Evolutionary conservation across 2,888 invertebrate genomes (phyloP).

Genomic region (Pteria penguin): DNA sequence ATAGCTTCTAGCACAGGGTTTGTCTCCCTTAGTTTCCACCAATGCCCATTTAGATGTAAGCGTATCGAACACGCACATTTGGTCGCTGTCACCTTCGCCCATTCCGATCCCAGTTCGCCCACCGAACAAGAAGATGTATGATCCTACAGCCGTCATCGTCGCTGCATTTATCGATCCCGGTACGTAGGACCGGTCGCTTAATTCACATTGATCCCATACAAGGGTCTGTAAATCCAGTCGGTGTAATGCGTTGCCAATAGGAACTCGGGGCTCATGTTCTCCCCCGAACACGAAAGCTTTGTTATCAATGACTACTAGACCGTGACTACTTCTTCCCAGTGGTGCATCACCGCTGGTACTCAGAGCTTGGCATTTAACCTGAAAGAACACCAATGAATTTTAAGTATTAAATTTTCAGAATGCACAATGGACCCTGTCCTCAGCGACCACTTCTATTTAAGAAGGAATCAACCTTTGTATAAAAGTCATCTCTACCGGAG

Average conservation of each 20-base stretch:
- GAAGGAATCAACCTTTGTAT: no score
- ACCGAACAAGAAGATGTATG: slow-evolving; percentile 51
- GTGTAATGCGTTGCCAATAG: slow-evolving; percentile 48
- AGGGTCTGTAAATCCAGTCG: slow-evolving; percentile 30
- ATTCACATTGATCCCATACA: slow-evolving; percentile 29
- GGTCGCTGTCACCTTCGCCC: slow-evolving; percentile 41
- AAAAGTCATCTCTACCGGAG: no score
- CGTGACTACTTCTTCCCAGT: slow-evolving; percentile 48
- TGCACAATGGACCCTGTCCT: no score
- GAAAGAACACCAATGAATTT: slow-evolving; percentile 7
- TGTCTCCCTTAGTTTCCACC: slow-evolving; percentile 17
- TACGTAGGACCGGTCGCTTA: slow-evolving; percentile 12
- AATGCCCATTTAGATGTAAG: slow-evolving; percentile 36
- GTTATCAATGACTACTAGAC: slow-evolving; percentile 38
- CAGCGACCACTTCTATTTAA: no score
- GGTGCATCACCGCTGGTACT: slow-evolving; percentile 31
- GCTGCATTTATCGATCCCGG: slow-evolving; percentile 39
- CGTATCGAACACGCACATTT: slow-evolving; percentile 48
- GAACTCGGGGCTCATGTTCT: slow-evolving; percentile 47
- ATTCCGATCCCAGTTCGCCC: slow-evolving; percentile 47
- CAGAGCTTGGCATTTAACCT: slow-evolving; percentile 38
- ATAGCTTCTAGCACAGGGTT: slow-evolving; percentile 48
- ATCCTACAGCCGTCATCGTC: slow-evolving; percentile 37
- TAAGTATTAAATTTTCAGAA: neutral
- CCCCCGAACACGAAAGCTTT: slow-evolving; percentile 50